These are phyloP conservation scores for Eilema caniola DNA, from an alignment of 2,888 invertebrate genomes.

Conservation along the genomic window DNA sequence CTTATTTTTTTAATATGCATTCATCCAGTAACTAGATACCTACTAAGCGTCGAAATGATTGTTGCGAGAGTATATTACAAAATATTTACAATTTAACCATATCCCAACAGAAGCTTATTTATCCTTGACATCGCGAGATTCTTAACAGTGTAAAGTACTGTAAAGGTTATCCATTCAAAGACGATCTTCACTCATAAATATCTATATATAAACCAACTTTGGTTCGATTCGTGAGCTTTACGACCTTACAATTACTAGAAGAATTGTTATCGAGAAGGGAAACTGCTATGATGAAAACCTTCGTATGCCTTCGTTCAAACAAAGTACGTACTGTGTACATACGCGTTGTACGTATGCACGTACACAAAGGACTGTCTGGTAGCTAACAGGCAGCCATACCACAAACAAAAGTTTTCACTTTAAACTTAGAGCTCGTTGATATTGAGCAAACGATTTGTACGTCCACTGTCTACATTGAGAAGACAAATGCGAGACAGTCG, in stretches of 20 bases:
- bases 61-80: background rate
- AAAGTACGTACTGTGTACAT: slow-evolving; percentile 9
- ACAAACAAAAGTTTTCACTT: slow-evolving; percentile 49
- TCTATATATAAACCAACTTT: slow-evolving; percentile 1
- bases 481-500: background rate
- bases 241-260: slow-evolving; percentile 5
- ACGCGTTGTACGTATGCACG: background rate
- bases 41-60: no score
- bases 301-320: slow-evolving; percentile 14
- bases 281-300: slow-evolving; percentile 3
- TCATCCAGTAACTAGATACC: no score
- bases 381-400: slow-evolving; percentile 17
- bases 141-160: background rate
- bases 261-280: slow-evolving; percentile 15
- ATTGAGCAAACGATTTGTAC: slow-evolving; percentile 16
- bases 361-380: slow-evolving; percentile 20
- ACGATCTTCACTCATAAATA: background rate
- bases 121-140: background rate
- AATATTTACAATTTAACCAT: background rate
- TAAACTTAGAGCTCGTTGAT: slow-evolving; percentile 24
- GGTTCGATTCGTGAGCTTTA: slow-evolving; percentile 6
- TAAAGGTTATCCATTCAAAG: slow-evolving; percentile 7
- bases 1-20: no score
- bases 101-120: background rate
- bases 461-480: background rate